Conservation (phyloP, 2,888 invertebrate species). For the Anoplius nigerrimus region DNA sequence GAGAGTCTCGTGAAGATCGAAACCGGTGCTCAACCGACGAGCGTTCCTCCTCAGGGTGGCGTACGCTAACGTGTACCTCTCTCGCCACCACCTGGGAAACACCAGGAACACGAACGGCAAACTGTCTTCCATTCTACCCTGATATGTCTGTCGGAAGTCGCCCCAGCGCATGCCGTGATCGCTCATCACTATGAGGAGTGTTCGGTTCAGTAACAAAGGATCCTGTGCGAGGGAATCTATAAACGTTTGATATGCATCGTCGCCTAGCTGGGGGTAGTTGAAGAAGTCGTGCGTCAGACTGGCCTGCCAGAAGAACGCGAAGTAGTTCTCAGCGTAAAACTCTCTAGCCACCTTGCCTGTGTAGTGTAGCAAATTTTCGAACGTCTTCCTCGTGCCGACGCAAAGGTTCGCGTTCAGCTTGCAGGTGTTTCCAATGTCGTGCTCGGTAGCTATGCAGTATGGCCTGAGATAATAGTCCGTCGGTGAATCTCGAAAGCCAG, state of each 20-base stretch:
- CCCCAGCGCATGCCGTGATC: slow-evolving; percentile 96
- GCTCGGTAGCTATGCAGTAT: slow-evolving; percentile 83
- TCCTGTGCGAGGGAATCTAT: slow-evolving; percentile 76
- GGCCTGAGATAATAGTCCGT: slow-evolving; percentile 91
- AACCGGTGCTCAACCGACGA: slow-evolving; percentile 87
- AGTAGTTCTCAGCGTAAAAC: slow-evolving; percentile 80
- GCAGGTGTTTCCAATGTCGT: slow-evolving; percentile 80
- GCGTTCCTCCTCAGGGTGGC: slow-evolving; percentile 82
- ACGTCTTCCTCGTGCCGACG: slow-evolving; percentile 82
- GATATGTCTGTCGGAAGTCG: slow-evolving; percentile 87
- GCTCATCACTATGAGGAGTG: slow-evolving; percentile 85
- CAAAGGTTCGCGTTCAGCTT: slow-evolving; percentile 83
- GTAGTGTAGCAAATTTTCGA: slow-evolving; percentile 84
- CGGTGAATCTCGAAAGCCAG: slow-evolving; percentile 86
- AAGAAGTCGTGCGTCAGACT: slow-evolving; percentile 90
- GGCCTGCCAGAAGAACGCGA: slow-evolving; percentile 90
- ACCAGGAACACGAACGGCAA: slow-evolving; percentile 87
- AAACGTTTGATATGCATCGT: slow-evolving; percentile 80
- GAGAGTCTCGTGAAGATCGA: slow-evolving; percentile 89
- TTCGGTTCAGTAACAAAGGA: slow-evolving; percentile 79
- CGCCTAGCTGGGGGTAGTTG: slow-evolving; percentile 86
- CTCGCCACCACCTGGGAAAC: slow-evolving; percentile 84
- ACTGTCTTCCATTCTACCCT: slow-evolving; percentile 91
- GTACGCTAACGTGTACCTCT: slow-evolving; percentile 79
- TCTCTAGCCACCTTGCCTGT: slow-evolving; percentile 80